Conservation (phyloP, 37 sponge, comb jelly and placozoan species). For the Crambe crambe region DNA sequence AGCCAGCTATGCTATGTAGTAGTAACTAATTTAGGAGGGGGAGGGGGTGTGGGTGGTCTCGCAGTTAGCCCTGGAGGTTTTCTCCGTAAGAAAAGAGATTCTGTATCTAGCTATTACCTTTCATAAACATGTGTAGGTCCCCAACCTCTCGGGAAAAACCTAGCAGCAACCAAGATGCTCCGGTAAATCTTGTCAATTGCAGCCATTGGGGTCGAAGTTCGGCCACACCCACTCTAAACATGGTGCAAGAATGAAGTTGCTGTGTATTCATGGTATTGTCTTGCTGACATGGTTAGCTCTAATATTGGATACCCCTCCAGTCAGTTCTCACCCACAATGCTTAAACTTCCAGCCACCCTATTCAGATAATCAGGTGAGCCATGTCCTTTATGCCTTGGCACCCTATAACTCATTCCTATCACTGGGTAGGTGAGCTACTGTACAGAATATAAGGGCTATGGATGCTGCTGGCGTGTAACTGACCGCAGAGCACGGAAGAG, state of each 20-base stretch:
- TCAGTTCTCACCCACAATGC: constrained; percentile 71
- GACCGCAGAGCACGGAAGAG: constrained; percentile 22
- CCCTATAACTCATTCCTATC: neutral
- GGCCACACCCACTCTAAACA: neutral
- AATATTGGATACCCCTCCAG: neutral
- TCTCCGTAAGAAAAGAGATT: too few species aligned
- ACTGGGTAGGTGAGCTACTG: constrained; percentile 18
- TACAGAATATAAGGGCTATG: constrained; percentile 47
- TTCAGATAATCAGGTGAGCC: constrained; percentile 1
- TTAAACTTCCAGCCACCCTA: constrained; percentile 74
- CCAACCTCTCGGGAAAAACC: constrained; percentile 86
- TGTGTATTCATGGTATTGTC: neutral
- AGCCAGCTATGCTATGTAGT: too few species aligned
- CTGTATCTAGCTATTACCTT: constrained; percentile 16
- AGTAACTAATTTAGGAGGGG: too few species aligned
- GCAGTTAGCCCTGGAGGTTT: too few species aligned
- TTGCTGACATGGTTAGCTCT: too few species aligned
- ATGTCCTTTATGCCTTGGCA: neutral
- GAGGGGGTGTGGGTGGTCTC: neutral
- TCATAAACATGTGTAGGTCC: constrained; percentile 61
- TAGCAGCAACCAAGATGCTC: constrained; percentile 28
- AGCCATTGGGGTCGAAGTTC: constrained; percentile 17
- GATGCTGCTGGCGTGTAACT: constrained; percentile 42
- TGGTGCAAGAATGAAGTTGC: neutral
- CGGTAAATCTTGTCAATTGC: constrained; percentile 51